phyloP scores from a whole-genome alignment of 2,113 vertebrate genomes.

The Brienomyrus longianalis region DNA sequence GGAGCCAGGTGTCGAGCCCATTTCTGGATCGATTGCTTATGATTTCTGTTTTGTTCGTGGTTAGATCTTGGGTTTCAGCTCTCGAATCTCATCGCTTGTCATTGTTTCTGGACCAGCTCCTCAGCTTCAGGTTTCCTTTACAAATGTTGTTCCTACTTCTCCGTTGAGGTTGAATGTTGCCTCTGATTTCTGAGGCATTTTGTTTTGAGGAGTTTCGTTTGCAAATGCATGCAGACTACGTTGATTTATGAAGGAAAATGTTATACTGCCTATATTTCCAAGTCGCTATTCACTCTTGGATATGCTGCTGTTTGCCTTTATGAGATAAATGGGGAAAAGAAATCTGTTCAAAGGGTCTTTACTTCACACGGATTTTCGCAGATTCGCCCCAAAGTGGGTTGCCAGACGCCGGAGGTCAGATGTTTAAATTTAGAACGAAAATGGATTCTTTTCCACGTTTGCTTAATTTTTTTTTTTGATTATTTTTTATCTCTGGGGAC shows the following conservation, averaged over 20 bases:
- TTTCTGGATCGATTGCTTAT: not conserved
- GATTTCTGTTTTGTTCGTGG: not conserved
- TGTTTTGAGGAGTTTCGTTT: not conserved
- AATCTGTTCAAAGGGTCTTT: constrained; percentile 2
- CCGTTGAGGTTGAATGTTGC: not conserved
- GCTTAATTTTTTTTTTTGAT: not conserved
- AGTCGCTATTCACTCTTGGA: not conserved
- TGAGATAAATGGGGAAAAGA: not conserved
- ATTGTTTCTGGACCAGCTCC: not conserved
- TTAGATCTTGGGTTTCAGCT: not conserved
- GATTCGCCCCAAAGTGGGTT: not conserved
- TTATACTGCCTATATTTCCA: not conserved
- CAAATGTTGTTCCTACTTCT: not conserved
- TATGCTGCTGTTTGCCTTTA: not conserved
- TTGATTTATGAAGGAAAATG: not conserved
- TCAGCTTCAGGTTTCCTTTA: not conserved
- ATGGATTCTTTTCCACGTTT: not conserved
- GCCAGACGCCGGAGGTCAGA: not conserved
- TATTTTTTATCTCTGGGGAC: not conserved
- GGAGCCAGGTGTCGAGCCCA: not conserved
- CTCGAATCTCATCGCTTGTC: not conserved
- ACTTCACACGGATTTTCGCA: not conserved
- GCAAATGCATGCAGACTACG: not conserved
- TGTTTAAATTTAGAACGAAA: constrained; percentile 2
- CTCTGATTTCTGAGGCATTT: not conserved